phyloP scores from a whole-genome alignment of 2,888 invertebrate species.

The Noctuana brunneofusca region DNA sequence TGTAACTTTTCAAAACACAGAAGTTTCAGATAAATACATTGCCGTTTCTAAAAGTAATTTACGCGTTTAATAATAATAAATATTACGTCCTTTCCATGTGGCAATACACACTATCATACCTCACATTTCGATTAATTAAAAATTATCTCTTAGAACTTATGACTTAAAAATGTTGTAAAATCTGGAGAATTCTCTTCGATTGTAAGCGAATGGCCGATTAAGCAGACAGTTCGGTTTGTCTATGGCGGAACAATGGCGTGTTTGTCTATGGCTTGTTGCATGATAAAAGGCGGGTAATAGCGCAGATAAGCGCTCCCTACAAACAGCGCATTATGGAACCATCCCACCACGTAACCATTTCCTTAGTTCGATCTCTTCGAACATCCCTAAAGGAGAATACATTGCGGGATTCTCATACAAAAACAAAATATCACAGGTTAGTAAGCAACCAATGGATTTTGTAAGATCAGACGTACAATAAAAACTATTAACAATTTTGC shows the following conservation, averaged over 20 bases:
- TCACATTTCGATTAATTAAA: background rate
- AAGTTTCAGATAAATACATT: background rate
- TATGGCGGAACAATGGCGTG: constrained; percentile 34
- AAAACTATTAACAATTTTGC: background rate
- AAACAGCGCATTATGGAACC: constrained; percentile 34
- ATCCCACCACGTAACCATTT: constrained; percentile 17
- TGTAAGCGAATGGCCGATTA: constrained; percentile 33
- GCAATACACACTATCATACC: no score
- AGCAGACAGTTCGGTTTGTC: constrained; percentile 30
- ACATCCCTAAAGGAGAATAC: background rate
- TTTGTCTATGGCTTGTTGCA: constrained; percentile 34
- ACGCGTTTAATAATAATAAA: constrained; percentile 1
- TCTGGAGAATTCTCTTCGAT: constrained; percentile 27
- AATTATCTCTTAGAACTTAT: constrained; percentile 12
- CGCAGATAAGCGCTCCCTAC: constrained; percentile 31
- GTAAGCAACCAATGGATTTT: constrained; percentile 3
- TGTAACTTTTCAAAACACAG: constrained; percentile 12
- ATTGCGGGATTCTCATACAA: background rate
- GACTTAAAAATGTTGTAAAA: constrained; percentile 28
- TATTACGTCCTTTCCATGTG: background rate
- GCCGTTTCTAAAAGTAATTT: background rate
- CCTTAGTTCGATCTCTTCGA: background rate
- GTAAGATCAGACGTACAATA: background rate
- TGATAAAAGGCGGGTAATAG: constrained; percentile 35
- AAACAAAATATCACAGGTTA: background rate